These are phyloP conservation scores for Sebastes fasciatus DNA, from an alignment of 2,113 vertebrate species.

Conservation along the genomic window DNA sequence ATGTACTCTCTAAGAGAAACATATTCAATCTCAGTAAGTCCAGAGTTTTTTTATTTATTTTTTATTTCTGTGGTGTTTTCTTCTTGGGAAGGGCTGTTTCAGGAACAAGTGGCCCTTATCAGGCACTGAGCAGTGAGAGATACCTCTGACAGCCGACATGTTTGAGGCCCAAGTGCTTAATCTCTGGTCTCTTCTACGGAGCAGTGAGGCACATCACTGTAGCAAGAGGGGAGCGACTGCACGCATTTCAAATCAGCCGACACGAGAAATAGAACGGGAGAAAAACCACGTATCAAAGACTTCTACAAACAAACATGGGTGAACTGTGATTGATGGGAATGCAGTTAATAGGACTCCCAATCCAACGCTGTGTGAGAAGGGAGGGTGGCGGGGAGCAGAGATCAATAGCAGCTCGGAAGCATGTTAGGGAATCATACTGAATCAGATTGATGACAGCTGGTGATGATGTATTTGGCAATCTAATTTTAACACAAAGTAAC, in stretches of 20 bases:
- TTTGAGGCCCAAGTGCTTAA: conserved; percentile 78
- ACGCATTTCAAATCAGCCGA: conserved; percentile 60
- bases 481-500: conserved; percentile 78
- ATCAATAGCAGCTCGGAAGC: conserved; percentile 76
- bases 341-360: conserved; percentile 75
- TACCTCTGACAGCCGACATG: conserved; percentile 75
- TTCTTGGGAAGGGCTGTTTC: conserved; percentile 52
- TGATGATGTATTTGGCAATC: conserved; percentile 77
- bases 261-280: conserved; percentile 16
- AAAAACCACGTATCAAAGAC: conserved; percentile 73
- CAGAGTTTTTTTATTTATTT: background rate
- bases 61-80: conserved; percentile 52
- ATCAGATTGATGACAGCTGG: conserved; percentile 78
- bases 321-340: conserved; percentile 78
- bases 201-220: conserved; percentile 65
- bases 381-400: conserved; percentile 44
- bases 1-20: conserved; percentile 33
- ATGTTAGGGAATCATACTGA: conserved; percentile 74
- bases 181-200: conserved; percentile 68
- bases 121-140: conserved; percentile 63
- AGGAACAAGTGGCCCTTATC: conserved; percentile 76
- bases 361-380: conserved; percentile 50
- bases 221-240: conserved; percentile 57
- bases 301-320: conserved; percentile 79
- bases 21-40: conserved; percentile 51